These are phyloP conservation scores for Acleris sparsana DNA, from an alignment of 2,888 invertebrate species.

Conservation along the genomic window DNA sequence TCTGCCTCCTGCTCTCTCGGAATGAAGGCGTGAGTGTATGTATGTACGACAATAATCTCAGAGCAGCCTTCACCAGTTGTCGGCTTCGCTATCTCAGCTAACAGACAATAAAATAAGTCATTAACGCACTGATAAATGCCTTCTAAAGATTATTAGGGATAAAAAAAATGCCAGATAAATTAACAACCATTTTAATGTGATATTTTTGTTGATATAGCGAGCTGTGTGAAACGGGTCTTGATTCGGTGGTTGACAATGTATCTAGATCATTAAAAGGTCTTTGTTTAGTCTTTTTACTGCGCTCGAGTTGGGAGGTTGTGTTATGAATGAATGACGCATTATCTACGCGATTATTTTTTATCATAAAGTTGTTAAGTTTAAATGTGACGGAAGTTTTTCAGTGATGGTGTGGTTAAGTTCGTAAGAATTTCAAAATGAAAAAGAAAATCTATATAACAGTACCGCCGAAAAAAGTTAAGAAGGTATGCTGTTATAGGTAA, in stretches of 20 bases:
- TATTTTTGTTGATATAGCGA: background rate
- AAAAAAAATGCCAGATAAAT: constrained; percentile 50
- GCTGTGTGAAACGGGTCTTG: constrained; percentile 8
- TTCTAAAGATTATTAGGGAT: constrained; percentile 62
- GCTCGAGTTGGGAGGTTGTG: constrained; percentile 19
- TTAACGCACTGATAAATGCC: constrained; percentile 36
- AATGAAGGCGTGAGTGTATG: too few relatives aligned
- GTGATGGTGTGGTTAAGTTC: background rate
- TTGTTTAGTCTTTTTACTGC: constrained; percentile 27
- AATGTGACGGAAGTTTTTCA: background rate
- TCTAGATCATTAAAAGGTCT: constrained; percentile 16
- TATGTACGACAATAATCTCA: too few relatives aligned
- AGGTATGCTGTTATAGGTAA: constrained; percentile 13
- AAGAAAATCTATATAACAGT: constrained; percentile 49
- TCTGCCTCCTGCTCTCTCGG: too few relatives aligned
- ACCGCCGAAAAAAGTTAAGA: constrained; percentile 45
- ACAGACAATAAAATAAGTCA: constrained; percentile 25
- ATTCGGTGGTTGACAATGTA: constrained; percentile 31
- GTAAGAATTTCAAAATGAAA: constrained; percentile 40
- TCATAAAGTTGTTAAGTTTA: background rate
- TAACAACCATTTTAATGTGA: constrained; percentile 4
- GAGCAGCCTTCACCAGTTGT: constrained; percentile 4
- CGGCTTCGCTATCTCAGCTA: constrained; percentile 22
- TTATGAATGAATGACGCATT: background rate
- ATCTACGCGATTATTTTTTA: background rate